Evolutionary conservation across 1,140 invertebrate genomes (phyloP).

Genomic region (Drosophila kepulauana): DNA sequence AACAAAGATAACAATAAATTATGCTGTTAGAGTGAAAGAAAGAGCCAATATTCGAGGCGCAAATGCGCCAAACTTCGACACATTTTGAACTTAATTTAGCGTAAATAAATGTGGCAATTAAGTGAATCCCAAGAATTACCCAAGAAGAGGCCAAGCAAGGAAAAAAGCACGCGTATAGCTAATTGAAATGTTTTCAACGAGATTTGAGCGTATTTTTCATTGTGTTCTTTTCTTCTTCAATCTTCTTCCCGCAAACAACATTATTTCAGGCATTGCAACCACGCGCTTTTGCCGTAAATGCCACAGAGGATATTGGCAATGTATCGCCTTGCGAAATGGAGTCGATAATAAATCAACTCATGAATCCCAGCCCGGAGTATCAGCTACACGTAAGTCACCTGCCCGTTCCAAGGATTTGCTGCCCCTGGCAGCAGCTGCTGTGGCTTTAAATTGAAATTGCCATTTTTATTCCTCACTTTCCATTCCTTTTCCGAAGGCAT

Average conservation of each 20-base stretch:
- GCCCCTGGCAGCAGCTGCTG: conserved; percentile 47
- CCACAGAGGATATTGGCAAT: conserved; percentile 69
- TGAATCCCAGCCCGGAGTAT: conserved; percentile 80
- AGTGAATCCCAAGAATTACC: conserved; percentile 4
- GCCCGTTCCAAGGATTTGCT: conserved; percentile 31
- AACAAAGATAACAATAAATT: conserved; percentile 56
- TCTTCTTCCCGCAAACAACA: conserved; percentile 4
- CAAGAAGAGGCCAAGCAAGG: not conserved
- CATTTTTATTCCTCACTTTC: conserved; percentile 9
- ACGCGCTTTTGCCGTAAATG: conserved; percentile 58
- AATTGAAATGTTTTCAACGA: conserved; percentile 46
- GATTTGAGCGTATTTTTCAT: conserved; percentile 22
- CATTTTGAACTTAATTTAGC: conserved; percentile 66
- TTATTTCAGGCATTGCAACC: conserved; percentile 62
- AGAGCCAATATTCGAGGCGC: not conserved
- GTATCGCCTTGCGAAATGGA: conserved; percentile 81
- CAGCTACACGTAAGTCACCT: conserved; percentile 81
- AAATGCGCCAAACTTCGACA: conserved; percentile 57
- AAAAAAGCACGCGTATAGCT: conserved; percentile 9
- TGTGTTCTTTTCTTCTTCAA: conserved; percentile 2
- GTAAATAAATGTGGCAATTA: conserved; percentile 68
- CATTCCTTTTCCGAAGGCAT: conserved; percentile 49
- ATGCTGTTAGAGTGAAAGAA: not conserved
- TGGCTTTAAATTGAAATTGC: conserved; percentile 60
- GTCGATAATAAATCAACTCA: conserved; percentile 80